Conservation (phyloP, 2,113 vertebrate genomes). For the Oxyura jamaicensis region DNA sequence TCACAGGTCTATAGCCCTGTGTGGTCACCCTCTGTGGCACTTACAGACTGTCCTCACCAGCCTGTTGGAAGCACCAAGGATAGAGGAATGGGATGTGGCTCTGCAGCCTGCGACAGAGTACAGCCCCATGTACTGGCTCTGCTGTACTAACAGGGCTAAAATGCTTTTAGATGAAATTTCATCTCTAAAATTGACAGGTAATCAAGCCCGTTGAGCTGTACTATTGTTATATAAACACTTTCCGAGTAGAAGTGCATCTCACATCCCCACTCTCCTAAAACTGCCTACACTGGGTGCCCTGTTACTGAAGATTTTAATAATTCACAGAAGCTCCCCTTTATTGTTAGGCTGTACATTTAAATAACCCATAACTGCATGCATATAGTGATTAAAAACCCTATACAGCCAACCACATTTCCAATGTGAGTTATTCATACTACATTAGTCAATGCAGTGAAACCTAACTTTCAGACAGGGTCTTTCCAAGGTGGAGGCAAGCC, state of each 20-base stretch:
- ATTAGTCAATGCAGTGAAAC: neutral
- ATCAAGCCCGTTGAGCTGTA: neutral
- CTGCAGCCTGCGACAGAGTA: neutral
- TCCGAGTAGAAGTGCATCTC: neutral
- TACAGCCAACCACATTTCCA: neutral
- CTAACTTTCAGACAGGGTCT: neutral
- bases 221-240: neutral
- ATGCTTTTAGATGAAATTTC: neutral
- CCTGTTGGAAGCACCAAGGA: fast-evolving
- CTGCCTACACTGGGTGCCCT: neutral
- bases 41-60: fast-evolving
- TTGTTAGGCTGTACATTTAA: neutral
- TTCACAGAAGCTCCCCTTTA: neutral
- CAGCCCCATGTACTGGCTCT: neutral
- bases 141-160: neutral
- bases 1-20: neutral
- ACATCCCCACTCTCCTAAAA: neutral
- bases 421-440: neutral
- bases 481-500: neutral
- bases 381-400: neutral
- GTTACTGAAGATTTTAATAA: neutral
- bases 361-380: neutral
- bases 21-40: fast-evolving
- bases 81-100: neutral
- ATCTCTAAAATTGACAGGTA: neutral